Evolutionary conservation across 1,140 invertebrate species (phyloP), one percentile per base, ranked within the genome.

Genomic region (Drosophila pachea): DNA sequence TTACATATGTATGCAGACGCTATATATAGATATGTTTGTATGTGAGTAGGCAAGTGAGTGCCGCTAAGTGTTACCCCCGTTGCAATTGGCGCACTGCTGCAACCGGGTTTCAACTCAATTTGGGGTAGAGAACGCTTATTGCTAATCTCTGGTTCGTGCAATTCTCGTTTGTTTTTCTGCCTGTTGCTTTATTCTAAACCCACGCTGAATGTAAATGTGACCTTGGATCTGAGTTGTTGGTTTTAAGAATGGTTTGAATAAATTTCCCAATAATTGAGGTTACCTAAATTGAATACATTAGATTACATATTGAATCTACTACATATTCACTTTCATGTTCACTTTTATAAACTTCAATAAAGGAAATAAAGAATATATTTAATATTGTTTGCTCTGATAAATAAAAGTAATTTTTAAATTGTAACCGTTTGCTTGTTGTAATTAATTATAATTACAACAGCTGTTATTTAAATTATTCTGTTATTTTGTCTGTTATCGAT

Each of bases 71-170:
- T 59, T 67, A 52, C 54, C 49, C 65, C 29, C 58, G 33, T 61
- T 38, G 22, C 40, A 68, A 54, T 52, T 66, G 48, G 48, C 33
- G 38, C 40, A 52, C 7, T 31, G 54, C 31, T 59, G 45, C 63
- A 52, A 60, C 55, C 45, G 65, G 65, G 56, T 49, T 68, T 68
- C 65, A 40, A 54, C 53, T 68, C 42, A 61, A 61, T 54, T 68
- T 68, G 48, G 65, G 65, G 65, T 68, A 68, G 48, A 54, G 56
- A 56, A 52, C 48, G 48, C 64, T 67, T 67, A 60, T 59, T 67
- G 55, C 64, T 60, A 67, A 67, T 60, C 56, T 45, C 64, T 58
- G 48, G 38, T 22, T 36, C 14, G n/a, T 22, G 7, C 55, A 52
- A 48, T 61, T 33, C 54, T 47, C 58, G 47, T 61, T 61, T 61